Conservation (phyloP, 2,113 vertebrate species). For the Polypterus senegalus region DNA sequence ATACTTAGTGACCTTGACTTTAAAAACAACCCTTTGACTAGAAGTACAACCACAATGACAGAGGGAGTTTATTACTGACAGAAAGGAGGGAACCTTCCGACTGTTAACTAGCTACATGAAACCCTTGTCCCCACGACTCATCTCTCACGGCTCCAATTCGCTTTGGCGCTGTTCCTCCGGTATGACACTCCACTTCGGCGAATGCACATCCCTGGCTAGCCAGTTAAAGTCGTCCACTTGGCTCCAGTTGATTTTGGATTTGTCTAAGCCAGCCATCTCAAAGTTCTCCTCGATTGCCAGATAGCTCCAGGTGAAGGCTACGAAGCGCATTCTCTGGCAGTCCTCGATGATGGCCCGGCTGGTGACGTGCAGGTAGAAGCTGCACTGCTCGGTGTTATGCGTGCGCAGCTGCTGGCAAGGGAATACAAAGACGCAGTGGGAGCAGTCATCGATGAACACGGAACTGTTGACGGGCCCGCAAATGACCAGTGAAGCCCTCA, state of each 20-base stretch:
- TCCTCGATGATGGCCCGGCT: slow-evolving; percentile 82
- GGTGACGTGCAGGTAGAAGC: slow-evolving; percentile 78
- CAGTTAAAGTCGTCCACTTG: slow-evolving; percentile 90
- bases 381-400: slow-evolving; percentile 56
- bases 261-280: slow-evolving; percentile 58
- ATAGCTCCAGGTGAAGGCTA: slow-evolving; percentile 78
- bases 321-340: slow-evolving; percentile 58
- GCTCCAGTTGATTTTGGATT: slow-evolving; percentile 67
- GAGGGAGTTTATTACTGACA: too few species aligned
- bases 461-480: slow-evolving; percentile 74
- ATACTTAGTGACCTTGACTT: too few species aligned
- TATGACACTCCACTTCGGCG: slow-evolving; percentile 83
- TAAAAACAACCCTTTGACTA: too few species aligned
- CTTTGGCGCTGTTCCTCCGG: slow-evolving; percentile 57
- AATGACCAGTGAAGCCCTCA: slow-evolving; percentile 44
- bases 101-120: too few species aligned
- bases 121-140: too few species aligned
- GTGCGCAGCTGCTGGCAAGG: slow-evolving; percentile 88
- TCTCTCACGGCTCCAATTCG: slow-evolving; percentile 47
- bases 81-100: too few species aligned
- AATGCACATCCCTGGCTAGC: slow-evolving; percentile 61
- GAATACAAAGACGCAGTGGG: slow-evolving; percentile 54
- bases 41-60: too few species aligned
- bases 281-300: slow-evolving; percentile 62
- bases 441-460: slow-evolving; percentile 71